phyloP scores from a whole-genome alignment of 1,140 invertebrate species.

The Diploscapter pachys region DNA sequence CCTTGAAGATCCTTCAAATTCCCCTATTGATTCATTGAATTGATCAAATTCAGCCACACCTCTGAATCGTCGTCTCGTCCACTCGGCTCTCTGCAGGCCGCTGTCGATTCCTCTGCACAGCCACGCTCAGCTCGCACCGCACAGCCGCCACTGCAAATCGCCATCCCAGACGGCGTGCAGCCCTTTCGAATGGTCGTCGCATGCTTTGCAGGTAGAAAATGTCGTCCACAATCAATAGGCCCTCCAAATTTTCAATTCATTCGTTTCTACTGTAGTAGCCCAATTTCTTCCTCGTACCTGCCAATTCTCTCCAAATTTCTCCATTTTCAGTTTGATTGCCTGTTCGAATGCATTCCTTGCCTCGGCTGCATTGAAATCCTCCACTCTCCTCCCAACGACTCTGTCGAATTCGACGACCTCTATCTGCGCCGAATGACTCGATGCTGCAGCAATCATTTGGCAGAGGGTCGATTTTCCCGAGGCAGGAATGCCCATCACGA shows the following conservation, averaged over 20 bases:
- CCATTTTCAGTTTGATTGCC: neutral
- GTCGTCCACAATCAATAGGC: slow-evolving; percentile 32
- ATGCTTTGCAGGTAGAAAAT: slow-evolving; percentile 35
- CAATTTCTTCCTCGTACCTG: neutral
- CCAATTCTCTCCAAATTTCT: neutral
- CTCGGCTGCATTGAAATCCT: slow-evolving; percentile 4
- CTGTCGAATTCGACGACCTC: neutral
- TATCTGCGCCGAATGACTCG: neutral
- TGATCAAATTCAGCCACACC: too few relatives aligned
- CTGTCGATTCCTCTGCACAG: slow-evolving; percentile 14
- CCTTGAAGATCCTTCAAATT: slow-evolving; percentile 12
- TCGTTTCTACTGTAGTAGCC: neutral
- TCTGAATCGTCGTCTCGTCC: too few relatives aligned
- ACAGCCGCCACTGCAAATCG: slow-evolving; percentile 11
- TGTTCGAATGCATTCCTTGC: slow-evolving; percentile 9
- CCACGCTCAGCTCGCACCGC: neutral
- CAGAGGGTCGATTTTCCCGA: slow-evolving; percentile 35
- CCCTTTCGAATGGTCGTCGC: slow-evolving; percentile 33
- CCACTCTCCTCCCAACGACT: neutral
- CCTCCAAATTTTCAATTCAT: neutral
- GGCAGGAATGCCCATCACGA: slow-evolving; percentile 36
- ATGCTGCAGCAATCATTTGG: neutral
- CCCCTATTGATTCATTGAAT: too few relatives aligned
- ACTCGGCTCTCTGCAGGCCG: too few relatives aligned
- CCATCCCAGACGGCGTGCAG: slow-evolving; percentile 17